Evolutionary conservation across 2,888 invertebrate species (phyloP), one percentile per base, ranked within the genome.

Genomic region (Cantharis flavilabris): DNA sequence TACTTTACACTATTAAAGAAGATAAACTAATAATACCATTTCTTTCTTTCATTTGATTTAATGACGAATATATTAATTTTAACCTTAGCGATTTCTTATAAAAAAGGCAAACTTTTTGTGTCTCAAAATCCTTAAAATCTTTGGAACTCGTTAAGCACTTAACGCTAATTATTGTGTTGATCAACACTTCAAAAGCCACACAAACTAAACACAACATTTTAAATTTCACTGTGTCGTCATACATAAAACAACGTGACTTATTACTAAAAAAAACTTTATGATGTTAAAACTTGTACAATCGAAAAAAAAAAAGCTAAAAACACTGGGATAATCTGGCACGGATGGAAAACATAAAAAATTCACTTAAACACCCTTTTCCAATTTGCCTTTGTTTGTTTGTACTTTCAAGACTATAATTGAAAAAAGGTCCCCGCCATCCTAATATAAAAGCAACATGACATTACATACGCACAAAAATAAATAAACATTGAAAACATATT

Each of bases 1-100:
- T 78, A 78, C 75, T 75, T 78, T 78, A 78, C 75, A 78, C 70
- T 71, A 49, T 49, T n/a, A 49, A 69, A 62, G 67, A 70, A 73
- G 73, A 71, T 77, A 73, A 76, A 73, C 70, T 76, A 76, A 69
- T 73, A 77, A 73, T 70, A 75, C 70, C 69, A 49, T 62, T 67
- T 67, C 18, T 33, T 13, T 33, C 13, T 33, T 13, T 33, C 33
- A 33, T 62, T 26, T 64, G 67, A 62, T 73, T 73, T 16, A 13
- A 30, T 69, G 14, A 67, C 33, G 10, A 16, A 16, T 28, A 30
- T 28, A 70, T 70, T 16, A 30, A 33, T 70, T 30, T 33, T 70
- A n/a, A 30, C n/a, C 33, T 14, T 70, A 70, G 14, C 23, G 7
- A 70, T 28, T 30, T 11, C 13, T 70, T 70, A 33, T 13, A 33